Base-by-base conservation (phyloP, 2,113 vertebrate species). In the Onychostruthus taczanowskii region DNA sequence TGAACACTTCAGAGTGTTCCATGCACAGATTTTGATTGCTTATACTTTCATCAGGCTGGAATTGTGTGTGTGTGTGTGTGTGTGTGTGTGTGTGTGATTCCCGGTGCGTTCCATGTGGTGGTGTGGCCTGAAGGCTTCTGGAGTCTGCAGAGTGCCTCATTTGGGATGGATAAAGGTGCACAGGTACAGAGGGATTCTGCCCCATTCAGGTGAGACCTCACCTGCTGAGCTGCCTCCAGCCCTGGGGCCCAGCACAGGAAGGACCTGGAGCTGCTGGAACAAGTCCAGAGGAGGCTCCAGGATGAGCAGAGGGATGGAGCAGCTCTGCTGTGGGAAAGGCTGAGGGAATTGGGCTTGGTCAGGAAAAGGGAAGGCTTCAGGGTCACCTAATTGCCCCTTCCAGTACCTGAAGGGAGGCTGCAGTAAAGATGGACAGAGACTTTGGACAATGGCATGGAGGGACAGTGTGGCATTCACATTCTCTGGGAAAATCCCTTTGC, bases 1-100 rank as follows among this genome's bases (percentile, higher is more conserved):
- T 70, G 96, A 93, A 15, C 80, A 59, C 73, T 87, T 92, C 89
- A 72, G 69, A 85, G 91, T 21, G 11, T 46, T 94, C 49, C 7
- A 10, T 13, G 83, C 75, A 30, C 86, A 44, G 94, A 35, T 67
- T 88, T 58, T 70, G 41, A 33, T 84, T 56, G 84, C 56, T 44
- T 6, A 14, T 4, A 5, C 16, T 39, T 26, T 27, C 41, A 13
- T 31, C 50, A 67, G 52, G 50, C 62, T 80, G 62, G 77, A 67
- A 31, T 13, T 56, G 50, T 28, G 37, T 37, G 37, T 37, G 7
- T 8, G 37, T 37, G 37, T 37, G 37, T 6, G 11, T 53, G 27
- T 53, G 4, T 6, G 11, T 53, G 27, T 53, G 4, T 11, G 33
- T 13, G 0, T 59, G 84, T 15, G 69, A 64, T 68, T 94, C 87